Conservation (phyloP, 2,797 vertebrate species). For the Falco naumanni region DNA sequence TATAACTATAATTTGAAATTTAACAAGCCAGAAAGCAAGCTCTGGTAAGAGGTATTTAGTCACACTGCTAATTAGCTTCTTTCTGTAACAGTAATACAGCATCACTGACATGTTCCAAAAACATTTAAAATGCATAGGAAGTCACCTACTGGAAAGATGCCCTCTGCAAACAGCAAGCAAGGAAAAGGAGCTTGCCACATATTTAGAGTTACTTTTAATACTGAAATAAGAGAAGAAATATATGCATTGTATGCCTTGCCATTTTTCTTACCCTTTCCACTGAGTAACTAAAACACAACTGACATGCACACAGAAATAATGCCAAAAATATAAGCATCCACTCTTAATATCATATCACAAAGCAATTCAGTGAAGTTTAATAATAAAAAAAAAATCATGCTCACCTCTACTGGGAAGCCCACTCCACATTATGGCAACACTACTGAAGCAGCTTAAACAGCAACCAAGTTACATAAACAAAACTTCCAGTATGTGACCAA, state of each 20-base stretch:
- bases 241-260: slow-evolving; percentile 23
- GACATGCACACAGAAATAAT: slow-evolving; percentile 56
- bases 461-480: slow-evolving; percentile 77
- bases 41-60: slow-evolving; percentile 51
- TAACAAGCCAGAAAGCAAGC: slow-evolving; percentile 34
- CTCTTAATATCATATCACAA: slow-evolving; percentile 35
- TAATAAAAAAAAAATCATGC: slow-evolving; percentile 70
- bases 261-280: slow-evolving; percentile 17
- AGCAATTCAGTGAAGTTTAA: slow-evolving; percentile 69
- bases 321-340: slow-evolving; percentile 21
- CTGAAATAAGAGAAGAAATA: slow-evolving; percentile 56
- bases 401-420: slow-evolving; percentile 87
- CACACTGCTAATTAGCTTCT: slow-evolving; percentile 58
- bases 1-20: slow-evolving; percentile 48
- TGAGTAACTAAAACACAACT: slow-evolving; percentile 29
- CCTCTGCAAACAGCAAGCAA: slow-evolving; percentile 73
- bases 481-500: slow-evolving; percentile 79
- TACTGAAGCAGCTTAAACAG: slow-evolving; percentile 69
- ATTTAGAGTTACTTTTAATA: slow-evolving; percentile 68
- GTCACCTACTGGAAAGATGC: slow-evolving; percentile 73
- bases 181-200: slow-evolving; percentile 62
- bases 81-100: slow-evolving; percentile 61
- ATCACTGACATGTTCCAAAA: slow-evolving; percentile 57
- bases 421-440: slow-evolving; percentile 83
- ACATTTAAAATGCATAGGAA: slow-evolving; percentile 75